phyloP scores from a whole-genome alignment of 1,140 invertebrate genomes.

The Bombus breviceps region DNA sequence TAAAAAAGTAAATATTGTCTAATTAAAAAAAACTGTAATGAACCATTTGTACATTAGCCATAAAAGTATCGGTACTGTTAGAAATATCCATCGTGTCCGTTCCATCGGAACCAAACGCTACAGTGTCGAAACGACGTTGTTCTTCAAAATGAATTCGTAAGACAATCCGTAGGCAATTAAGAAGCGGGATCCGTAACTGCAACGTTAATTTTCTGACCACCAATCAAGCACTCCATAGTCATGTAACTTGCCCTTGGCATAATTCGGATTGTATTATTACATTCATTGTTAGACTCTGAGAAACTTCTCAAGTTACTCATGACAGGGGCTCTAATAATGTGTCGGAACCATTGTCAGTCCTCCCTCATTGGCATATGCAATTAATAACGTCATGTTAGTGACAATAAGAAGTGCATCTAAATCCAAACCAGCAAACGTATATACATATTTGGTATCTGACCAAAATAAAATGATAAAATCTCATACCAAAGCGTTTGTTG shows the following conservation, averaged over 20 bases:
- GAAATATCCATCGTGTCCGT: not conserved
- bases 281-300: conserved; percentile 71
- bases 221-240: conserved; percentile 38
- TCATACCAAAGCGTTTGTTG: not conserved
- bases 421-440: not conserved
- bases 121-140: conserved; percentile 41
- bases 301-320: conserved; percentile 56
- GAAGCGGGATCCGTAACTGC: conserved; percentile 37
- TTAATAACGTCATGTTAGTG: not conserved
- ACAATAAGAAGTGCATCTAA: not conserved
- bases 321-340: conserved; percentile 28
- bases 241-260: conserved; percentile 74
- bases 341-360: not conserved
- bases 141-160: conserved; percentile 33
- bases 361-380: not conserved
- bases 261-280: conserved; percentile 73
- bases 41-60: not conserved
- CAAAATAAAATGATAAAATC: not conserved
- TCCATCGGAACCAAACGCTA: not conserved
- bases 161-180: conserved; percentile 26
- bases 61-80: not conserved
- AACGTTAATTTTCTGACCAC: conserved; percentile 53
- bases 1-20: not conserved
- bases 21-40: not conserved
- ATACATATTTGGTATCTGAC: not conserved